A percentile compares a stretch with the other conserved stretches of the same genome.
Conservation (phyloP, 2,113 vertebrate species). For the Rhinichthys klamathensis region DNA sequence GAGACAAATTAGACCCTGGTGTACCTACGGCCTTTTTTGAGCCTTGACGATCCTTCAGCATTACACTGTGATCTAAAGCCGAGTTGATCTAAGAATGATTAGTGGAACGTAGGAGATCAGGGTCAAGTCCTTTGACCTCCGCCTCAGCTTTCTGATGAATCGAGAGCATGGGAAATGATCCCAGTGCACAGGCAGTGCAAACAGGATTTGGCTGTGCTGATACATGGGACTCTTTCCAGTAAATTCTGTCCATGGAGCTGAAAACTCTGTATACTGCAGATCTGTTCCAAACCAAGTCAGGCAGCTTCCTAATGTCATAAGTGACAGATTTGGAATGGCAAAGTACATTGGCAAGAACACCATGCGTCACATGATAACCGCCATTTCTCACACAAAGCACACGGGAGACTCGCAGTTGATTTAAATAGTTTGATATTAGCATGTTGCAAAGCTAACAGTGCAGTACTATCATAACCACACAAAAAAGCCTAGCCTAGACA, state of each 20-base stretch:
- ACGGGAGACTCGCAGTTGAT: neutral
- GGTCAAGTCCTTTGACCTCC: neutral
- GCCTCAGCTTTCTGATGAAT: neutral
- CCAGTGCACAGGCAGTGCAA: constrained; percentile 4
- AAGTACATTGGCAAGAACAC: constrained; percentile 4
- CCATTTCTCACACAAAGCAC: neutral
- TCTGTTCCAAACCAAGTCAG: constrained; percentile 8
- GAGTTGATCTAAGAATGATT: constrained; percentile 9
- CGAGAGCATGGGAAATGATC: constrained; percentile 33
- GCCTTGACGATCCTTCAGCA: neutral
- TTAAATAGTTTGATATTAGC: neutral
- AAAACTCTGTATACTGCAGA: constrained; percentile 16
- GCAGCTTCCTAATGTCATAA: constrained; percentile 2
- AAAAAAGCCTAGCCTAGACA: neutral
- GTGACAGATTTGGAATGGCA: constrained; percentile 9
- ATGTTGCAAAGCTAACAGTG: neutral
- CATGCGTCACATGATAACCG: neutral
- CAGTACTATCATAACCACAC: neutral
- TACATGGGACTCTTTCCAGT: constrained; percentile 7
- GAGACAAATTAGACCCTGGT: constrained; percentile 25
- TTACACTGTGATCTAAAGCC: neutral
- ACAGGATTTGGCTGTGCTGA: constrained; percentile 24
- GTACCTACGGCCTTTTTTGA: neutral
- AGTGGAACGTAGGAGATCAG: neutral
- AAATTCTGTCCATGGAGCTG: constrained; percentile 16